These are phyloP conservation scores for Pelodytes ibericus DNA, from an alignment of 2,797 vertebrate species.

Conservation along the genomic window DNA sequence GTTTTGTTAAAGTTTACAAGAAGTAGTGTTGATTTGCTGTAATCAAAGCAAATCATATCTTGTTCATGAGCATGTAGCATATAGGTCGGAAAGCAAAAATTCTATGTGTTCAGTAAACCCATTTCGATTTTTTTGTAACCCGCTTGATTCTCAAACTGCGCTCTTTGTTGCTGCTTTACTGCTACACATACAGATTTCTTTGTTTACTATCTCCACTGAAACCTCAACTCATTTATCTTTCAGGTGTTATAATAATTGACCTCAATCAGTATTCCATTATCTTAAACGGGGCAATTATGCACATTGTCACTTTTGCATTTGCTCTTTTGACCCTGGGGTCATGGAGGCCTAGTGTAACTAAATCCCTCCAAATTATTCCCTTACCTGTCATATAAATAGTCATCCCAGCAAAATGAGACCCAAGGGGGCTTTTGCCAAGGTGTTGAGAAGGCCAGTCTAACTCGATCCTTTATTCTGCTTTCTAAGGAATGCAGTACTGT, in stretches of 20 bases:
- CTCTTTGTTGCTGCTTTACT: constrained; percentile 30
- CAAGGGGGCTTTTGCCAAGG: constrained; percentile 81
- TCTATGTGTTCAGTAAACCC: not conserved
- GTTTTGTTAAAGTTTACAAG: no score
- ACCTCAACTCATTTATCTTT: constrained; percentile 77
- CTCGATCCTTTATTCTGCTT: constrained; percentile 80
- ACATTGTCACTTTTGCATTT: constrained; percentile 95
- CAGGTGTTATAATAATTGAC: constrained; percentile 87
- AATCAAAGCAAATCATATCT: no score
- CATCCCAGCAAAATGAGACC: constrained; percentile 86
- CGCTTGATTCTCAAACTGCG: not conserved
- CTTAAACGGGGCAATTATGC: constrained; percentile 91
- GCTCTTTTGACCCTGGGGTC: constrained; percentile 86
- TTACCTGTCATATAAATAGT: constrained; percentile 86
- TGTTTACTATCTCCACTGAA: constrained; percentile 69
- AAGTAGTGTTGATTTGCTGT: no score
- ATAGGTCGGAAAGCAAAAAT: no score
- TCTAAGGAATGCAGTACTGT: constrained; percentile 78
- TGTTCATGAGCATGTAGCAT: no score
- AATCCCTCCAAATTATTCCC: constrained; percentile 84
- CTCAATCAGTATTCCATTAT: constrained; percentile 93
- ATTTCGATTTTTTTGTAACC: not conserved
- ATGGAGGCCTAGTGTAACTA: constrained; percentile 84
- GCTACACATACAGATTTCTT: constrained; percentile 64
- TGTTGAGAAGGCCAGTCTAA: constrained; percentile 83